A percentile compares a stretch with the other conserved stretches of the same genome.
These are phyloP conservation scores for Lepidocolaptes lacrymiger DNA, from an alignment of 2,797 vertebrate species.

Conservation along the genomic window DNA sequence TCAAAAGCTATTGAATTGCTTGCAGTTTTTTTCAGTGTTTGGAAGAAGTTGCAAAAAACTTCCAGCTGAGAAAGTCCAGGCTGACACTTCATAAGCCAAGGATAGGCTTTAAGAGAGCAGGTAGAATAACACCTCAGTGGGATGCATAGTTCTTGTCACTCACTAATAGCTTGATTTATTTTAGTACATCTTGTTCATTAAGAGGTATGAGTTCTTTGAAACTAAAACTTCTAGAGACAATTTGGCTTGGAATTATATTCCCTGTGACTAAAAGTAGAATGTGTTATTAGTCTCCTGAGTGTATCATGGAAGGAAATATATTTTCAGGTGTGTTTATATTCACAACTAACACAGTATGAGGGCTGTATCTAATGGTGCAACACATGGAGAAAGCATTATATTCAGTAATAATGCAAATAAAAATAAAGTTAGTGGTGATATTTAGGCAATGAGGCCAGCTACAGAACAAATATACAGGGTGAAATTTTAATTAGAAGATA, in stretches of 20 bases:
- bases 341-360: not conserved
- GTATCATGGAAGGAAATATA: not conserved
- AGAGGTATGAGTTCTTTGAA: not conserved
- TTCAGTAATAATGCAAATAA: not conserved
- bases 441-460: not conserved
- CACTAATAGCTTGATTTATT: not conserved
- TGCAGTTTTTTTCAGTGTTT: not conserved
- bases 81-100: not conserved
- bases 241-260: constrained; percentile 11
- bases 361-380: not conserved
- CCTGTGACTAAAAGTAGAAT: not conserved
- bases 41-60: not conserved
- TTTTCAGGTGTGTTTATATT: constrained; percentile 20
- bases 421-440: not conserved
- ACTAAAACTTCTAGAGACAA: not conserved
- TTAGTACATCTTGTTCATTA: constrained; percentile 21
- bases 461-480: not conserved
- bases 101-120: not conserved
- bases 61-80: not conserved
- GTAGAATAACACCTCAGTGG: not conserved
- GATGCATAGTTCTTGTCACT: not conserved
- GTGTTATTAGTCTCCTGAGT: not conserved
- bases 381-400: not conserved
- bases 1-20: not conserved
- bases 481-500: not conserved